Evolutionary conservation across 1,140 invertebrate species (phyloP), one percentile per base, ranked within the genome.

Genomic region (Drosophila rufa): DNA sequence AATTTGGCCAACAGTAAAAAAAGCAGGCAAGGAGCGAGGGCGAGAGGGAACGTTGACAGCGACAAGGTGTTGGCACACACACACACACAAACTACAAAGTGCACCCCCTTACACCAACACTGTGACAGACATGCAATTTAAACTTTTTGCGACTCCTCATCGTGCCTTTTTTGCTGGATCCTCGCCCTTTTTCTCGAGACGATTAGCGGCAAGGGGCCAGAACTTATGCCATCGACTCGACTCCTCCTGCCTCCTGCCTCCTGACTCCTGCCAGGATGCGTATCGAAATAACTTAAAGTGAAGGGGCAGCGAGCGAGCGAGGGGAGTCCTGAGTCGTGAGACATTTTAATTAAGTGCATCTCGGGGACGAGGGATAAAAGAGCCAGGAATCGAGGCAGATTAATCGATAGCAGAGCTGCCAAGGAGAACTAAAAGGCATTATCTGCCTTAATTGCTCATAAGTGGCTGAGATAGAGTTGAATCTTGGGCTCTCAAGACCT

Each of bases 291-390:
- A 75, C 19, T 75, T 68, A 45, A 64, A 42, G 36, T 64, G 60
- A 62, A 38, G 60, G 33, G 5, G 17, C 43, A 47, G 42, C 27
- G 46, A 42, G 40, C 30, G 12, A 22, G 14, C 22, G 22, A 17
- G 57, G 19, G 9, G 33, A 53, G 15, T 66, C 7, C 30, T 19
- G 9, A 40, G 17, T 38, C 8, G 50, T 33, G 64, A 51, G 46
- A 55, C 75, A 33, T 69, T 75, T 73, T 80, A 84, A 84, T 84
- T 84, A 80, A 84, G 62, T 84, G 77, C 61, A 61, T 66, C 70
- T 66, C 70, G 15, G 19, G n/a, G 15, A 38, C 57, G 22, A 27
- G 46, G 47, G 19, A 47, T 36, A 60, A 59, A 46, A 42, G 47
- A 33, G 38, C n/a, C 42, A 30, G 22, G 17, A 59, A 58, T 46